Evolutionary conservation across 2,113 vertebrate species (phyloP).

Genomic region (Anser brachyrhynchus): DNA sequence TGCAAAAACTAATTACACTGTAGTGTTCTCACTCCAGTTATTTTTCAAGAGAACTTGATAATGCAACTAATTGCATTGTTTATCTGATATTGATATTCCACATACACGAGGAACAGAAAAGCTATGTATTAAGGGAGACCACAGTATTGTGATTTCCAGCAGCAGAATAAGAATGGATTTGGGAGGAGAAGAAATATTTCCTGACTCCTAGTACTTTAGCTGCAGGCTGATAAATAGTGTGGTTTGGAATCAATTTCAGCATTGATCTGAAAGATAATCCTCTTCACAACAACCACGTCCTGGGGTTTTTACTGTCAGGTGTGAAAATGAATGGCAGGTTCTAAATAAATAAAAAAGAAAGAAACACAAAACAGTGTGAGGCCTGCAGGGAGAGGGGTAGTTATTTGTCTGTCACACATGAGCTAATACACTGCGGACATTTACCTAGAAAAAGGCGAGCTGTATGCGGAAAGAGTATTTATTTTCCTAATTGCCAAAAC

Average conservation of each 20-base stretch:
- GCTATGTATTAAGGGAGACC: neutral
- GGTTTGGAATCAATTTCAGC: conserved; percentile 80
- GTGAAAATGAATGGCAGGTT: conserved; percentile 74
- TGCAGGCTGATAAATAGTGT: conserved; percentile 78
- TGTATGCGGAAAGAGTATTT: conserved; percentile 40
- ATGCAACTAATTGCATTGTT: neutral
- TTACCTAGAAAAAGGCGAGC: neutral
- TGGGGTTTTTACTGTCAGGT: conserved; percentile 75
- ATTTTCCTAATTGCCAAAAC: conserved; percentile 71
- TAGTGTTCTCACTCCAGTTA: neutral
- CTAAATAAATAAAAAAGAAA: conserved; percentile 25
- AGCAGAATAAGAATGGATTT: conserved; percentile 50
- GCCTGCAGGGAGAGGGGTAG: neutral
- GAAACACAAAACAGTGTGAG: neutral
- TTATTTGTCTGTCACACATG: conserved; percentile 51
- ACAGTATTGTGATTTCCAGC: conserved; percentile 8
- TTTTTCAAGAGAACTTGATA: neutral
- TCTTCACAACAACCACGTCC: conserved; percentile 76
- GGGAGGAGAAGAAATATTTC: conserved; percentile 69
- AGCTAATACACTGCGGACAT: conserved; percentile 3
- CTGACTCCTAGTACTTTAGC: conserved; percentile 60
- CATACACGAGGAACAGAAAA: neutral
- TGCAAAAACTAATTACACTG: neutral
- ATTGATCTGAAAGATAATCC: conserved; percentile 86
- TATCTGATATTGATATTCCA: neutral